These are phyloP conservation scores for Salticus scenicus DNA, from an alignment of 2,888 invertebrate genomes.

Conservation along the genomic window DNA sequence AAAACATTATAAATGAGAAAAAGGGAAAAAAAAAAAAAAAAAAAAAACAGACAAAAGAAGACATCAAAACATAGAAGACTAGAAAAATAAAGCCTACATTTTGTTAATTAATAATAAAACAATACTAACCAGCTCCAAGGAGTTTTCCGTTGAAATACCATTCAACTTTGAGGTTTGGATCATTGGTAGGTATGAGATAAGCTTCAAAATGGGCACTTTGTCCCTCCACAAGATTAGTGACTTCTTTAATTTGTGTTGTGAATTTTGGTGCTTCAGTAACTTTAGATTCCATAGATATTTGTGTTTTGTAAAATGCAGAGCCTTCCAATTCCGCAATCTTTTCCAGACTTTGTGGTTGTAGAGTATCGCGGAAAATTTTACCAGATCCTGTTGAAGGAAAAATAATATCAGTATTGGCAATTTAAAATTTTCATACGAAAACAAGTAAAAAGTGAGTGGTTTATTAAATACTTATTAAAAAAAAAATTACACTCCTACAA, in stretches of 20 bases:
- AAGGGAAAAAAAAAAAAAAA: too few relatives aligned
- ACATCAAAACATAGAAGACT: too few relatives aligned
- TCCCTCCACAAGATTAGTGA: conserved; percentile 91
- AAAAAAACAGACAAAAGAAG: too few relatives aligned
- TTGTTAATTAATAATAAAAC: too few relatives aligned
- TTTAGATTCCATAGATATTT: conserved; percentile 74
- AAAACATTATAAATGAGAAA: too few relatives aligned
- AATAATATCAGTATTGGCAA: too few relatives aligned
- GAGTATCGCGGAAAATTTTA: conserved; percentile 83
- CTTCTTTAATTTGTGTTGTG: conserved; percentile 87
- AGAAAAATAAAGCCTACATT: too few relatives aligned
- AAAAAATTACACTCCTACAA: too few relatives aligned
- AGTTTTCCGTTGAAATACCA: conserved; percentile 88
- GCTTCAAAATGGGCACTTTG: conserved; percentile 95
- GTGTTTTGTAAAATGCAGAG: conserved; percentile 50
- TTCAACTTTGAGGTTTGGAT: conserved; percentile 94
- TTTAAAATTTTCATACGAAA: too few relatives aligned
- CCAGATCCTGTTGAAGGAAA: conserved; percentile 42
- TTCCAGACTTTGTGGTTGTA: conserved; percentile 92
- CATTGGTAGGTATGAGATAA: conserved; percentile 92
- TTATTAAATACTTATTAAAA: too few relatives aligned
- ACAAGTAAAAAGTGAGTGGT: too few relatives aligned
- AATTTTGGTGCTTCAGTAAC: conserved; percentile 88
- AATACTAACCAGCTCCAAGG: conserved; percentile 91
- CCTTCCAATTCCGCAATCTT: conserved; percentile 88